phyloP scores from a whole-genome alignment of 92 coral and sea anemone species.

The Phenganax marumi region DNA sequence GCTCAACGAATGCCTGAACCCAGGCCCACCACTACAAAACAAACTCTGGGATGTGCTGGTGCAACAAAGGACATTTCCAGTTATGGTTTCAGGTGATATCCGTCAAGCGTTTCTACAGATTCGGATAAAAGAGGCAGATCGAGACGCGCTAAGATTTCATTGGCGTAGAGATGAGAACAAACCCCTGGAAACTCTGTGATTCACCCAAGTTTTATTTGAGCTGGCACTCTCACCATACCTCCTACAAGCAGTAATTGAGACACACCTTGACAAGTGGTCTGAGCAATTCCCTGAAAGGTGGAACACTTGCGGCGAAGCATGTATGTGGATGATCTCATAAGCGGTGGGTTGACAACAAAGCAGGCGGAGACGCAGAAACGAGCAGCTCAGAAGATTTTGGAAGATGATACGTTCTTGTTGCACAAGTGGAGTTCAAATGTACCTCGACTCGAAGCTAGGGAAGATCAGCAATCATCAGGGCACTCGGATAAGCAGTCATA shows the following conservation, averaged over 20 bases:
- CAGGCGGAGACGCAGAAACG: background rate
- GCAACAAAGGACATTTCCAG: slow-evolving; percentile 14
- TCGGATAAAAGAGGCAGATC: slow-evolving; percentile 2
- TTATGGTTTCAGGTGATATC: slow-evolving; percentile 33
- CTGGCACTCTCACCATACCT: slow-evolving; percentile 34
- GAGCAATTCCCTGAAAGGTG: background rate
- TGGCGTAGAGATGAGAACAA: slow-evolving; percentile 27
- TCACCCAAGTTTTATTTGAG: slow-evolving; percentile 26
- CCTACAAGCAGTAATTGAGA: slow-evolving; percentile 23
- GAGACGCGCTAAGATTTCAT: slow-evolving; percentile 28
- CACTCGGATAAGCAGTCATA: background rate
- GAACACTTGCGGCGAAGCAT: slow-evolving; percentile 20
- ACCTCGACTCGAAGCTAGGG: background rate
- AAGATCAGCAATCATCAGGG: background rate
- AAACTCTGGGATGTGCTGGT: slow-evolving; percentile 38
- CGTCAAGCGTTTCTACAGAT: slow-evolving; percentile 34
- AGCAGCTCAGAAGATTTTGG: background rate
- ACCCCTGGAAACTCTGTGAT: slow-evolving; percentile 10
- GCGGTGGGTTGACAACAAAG: slow-evolving; percentile 4
- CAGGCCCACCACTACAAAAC: slow-evolving; percentile 43
- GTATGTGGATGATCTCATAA: slow-evolving; percentile 15
- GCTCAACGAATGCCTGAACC: slow-evolving; percentile 36
- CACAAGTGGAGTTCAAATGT: slow-evolving; percentile 20
- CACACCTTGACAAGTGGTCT: slow-evolving; percentile 22
- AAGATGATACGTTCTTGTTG: background rate